These are phyloP conservation scores for Solenopsis fugax DNA, from an alignment of 1,140 invertebrate genomes.

Conservation along the genomic window DNA sequence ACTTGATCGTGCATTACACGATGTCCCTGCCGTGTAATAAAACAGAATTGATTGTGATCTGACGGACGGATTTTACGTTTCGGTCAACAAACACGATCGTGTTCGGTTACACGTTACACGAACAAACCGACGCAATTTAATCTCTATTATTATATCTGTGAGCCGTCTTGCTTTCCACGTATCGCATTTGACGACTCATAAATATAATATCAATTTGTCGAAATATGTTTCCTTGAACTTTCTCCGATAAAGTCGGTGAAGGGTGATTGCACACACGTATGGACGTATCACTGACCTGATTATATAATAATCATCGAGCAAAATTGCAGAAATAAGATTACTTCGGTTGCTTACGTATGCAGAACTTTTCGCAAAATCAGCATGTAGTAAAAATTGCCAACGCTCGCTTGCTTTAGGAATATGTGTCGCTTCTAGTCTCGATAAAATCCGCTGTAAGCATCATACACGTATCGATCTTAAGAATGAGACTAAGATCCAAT, in stretches of 20 bases:
- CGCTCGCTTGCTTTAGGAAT: background rate
- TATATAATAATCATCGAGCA: slow-evolving; percentile 58
- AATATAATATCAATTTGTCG: background rate
- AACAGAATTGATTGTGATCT: slow-evolving; percentile 35
- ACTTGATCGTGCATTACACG: slow-evolving; percentile 21
- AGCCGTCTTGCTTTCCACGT: slow-evolving; percentile 20
- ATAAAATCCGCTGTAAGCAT: background rate
- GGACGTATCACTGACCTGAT: background rate
- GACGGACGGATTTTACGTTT: background rate
- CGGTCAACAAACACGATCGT: slow-evolving; percentile 13
- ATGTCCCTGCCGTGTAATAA: background rate
- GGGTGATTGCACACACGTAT: background rate
- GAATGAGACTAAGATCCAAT: background rate
- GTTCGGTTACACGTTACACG: background rate
- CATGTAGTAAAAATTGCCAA: slow-evolving; percentile 12
- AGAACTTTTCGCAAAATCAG: slow-evolving; percentile 34
- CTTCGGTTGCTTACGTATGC: background rate
- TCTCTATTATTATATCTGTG: slow-evolving; percentile 27
- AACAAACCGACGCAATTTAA: slow-evolving; percentile 34
- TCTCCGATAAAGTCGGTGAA: slow-evolving; percentile 38
- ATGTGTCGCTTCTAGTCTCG: background rate
- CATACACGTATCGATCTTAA: background rate
- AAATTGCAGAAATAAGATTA: slow-evolving; percentile 32
- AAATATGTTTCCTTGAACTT: slow-evolving; percentile 65
- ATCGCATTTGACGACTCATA: background rate